Base-by-base conservation (phyloP, 2,113 vertebrate species). In the Emydocephalus ijimae region DNA sequence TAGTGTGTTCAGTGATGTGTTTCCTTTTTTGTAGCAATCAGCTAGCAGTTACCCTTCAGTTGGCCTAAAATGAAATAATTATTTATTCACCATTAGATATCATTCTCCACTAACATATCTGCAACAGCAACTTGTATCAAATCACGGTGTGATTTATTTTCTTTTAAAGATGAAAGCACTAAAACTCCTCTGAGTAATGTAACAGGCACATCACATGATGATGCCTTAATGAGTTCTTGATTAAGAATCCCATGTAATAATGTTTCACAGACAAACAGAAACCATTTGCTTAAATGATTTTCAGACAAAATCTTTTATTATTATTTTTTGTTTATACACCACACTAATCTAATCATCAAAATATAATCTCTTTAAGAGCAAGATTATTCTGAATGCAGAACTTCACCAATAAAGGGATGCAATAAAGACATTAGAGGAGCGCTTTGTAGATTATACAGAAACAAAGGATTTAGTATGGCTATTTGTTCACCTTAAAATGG, bases 81-180 rank as follows among this genome's bases (percentile, higher is more conserved):
- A 29, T 87, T 50, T 61, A 59, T 86, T 21, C 26, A 57, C 10
- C 5, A 11, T 26, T 59, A n/a, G 29, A 64, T 21, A 87, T 6
- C 45, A 54, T 24, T 24, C 20, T 34, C 29, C 29, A n/a, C 11
- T 43, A 48, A 57, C 39, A 61, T 43, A 74, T 92, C 81, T 91
- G 93, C 96, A 86, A 91, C 85, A 93, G 94, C 90, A 96, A 97
- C 95, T 93, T 97, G 96, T 96, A 95, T 96, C 93, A 97, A 96
- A 96, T 97, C 97, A 97, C 94, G 95, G 96, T 96, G 97, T 97
- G 96, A 96, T 97, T 93, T 90, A 15, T 45, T 90, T n/a, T 55
- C 85, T 86, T 92, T 92, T 87, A 96, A 98, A 97, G 97, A 98
- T 98, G 97, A 98, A 98, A 97, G 97, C 96, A 94, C 95, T 97